phyloP scores from a whole-genome alignment of 2,888 invertebrate genomes.

The Chalcosyrphus nemorum region DNA sequence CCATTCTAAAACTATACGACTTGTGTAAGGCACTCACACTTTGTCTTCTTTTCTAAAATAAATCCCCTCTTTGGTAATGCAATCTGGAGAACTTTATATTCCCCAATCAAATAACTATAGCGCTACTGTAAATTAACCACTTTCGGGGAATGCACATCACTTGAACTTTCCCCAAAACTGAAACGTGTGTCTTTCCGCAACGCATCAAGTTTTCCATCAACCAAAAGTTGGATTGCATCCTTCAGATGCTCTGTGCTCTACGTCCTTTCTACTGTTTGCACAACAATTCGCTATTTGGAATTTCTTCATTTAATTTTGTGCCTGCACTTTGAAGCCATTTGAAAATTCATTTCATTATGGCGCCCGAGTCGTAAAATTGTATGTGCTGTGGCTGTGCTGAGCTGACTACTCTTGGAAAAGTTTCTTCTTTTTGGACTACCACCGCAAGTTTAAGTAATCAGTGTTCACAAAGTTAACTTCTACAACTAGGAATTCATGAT shows the following conservation, averaged over 20 bases:
- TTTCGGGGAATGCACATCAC: neutral
- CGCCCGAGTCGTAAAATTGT: neutral
- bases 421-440: slow-evolving; percentile 2
- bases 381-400: too few species aligned
- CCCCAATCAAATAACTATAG: neutral
- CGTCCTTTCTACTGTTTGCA: neutral
- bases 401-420: slow-evolving; percentile 1
- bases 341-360: neutral
- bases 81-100: slow-evolving; percentile 9
- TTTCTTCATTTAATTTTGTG: slow-evolving; percentile 1
- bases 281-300: slow-evolving; percentile 3
- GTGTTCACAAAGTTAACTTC: slow-evolving; percentile 14
- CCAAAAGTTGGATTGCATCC: neutral
- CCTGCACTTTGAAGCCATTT: neutral
- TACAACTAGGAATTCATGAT: neutral
- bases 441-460: slow-evolving; percentile 34
- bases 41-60: neutral
- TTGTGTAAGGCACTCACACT: neutral
- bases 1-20: neutral
- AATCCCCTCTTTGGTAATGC: neutral
- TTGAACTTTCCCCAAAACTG: neutral
- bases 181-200: neutral
- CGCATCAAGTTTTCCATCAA: slow-evolving; percentile 2
- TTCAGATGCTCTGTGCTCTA: neutral
- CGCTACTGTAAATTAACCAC: neutral